Conservation (phyloP, 1,140 invertebrate genomes). For the Ceratosolen solmsi region DNA sequence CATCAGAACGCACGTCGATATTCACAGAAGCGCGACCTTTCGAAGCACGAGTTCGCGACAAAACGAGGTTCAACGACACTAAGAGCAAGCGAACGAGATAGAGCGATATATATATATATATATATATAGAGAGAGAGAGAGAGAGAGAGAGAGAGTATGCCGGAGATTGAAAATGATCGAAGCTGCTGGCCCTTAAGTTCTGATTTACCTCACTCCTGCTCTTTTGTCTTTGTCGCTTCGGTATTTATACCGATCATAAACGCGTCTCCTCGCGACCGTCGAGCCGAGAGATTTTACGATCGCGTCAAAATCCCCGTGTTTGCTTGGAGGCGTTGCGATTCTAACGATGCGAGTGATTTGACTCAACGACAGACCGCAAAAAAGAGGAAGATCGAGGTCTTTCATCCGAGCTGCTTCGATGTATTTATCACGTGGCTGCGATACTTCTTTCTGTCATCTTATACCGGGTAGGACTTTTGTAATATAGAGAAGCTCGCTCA, state of each 20-base stretch:
- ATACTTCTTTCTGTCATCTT: not conserved
- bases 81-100: not conserved
- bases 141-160: not conserved
- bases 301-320: constrained; percentile 22
- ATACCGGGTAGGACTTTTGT: no score
- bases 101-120: not conserved
- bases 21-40: constrained; percentile 13
- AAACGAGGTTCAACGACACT: constrained; percentile 40
- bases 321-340: constrained; percentile 7
- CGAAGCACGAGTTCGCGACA: not conserved
- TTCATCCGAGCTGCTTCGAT: not conserved
- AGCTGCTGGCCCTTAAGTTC: not conserved
- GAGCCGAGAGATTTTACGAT: constrained; percentile 37
- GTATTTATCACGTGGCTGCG: not conserved
- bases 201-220: not conserved
- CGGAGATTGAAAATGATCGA: not conserved
- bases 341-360: constrained; percentile 10
- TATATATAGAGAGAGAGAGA: not conserved
- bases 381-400: not conserved
- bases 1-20: not conserved
- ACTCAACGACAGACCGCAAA: not conserved
- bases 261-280: constrained; percentile 15
- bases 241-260: constrained; percentile 4
- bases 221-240: no score
- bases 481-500: no score